Base-by-base conservation (phyloP, 1,140 invertebrate genomes). In the Apis dorsata region DNA sequence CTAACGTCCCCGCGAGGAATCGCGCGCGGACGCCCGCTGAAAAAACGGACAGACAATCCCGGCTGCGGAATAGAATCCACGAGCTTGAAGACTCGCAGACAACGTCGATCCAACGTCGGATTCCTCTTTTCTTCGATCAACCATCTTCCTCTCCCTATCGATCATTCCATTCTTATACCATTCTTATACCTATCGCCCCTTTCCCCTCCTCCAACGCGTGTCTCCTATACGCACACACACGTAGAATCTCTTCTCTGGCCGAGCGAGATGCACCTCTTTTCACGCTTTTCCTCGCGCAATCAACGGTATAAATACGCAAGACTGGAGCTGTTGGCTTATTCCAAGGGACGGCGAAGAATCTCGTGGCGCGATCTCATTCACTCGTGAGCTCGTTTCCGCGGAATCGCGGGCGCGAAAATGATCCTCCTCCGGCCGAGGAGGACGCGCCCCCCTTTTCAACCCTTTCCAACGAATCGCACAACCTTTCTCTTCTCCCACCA, bases 1-100 rank as follows among this genome's bases (percentile, higher is more conserved):
- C 19, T 13, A 44, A 44, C 19, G 44, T 55, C 75, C 28, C 34
- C 21, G 72, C 57, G 59, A 75, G 72, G 34, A 63, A 44, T 62
- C 28, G 51, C 24, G 51, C 28, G 24, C 49, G 13, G 34, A 44
- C 13, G 49, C 34, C 13, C 13, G 24, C 19, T 66, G 49, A 77
- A 77, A 34, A 63, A 76, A 53, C 74, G 44, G 60, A 63, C 60
- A 76, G 60, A 76, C 60, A 76, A 76, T 76, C n/a, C 74, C n/a
- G 24, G 24, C 15, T 44, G 49, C 44, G 21, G 60, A 76, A 65
- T 63, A 53, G 59, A 63, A 44, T 44, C 49, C 21, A 10, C 44
- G 13, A 63, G 62, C 5, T n/a, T 0, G 28, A 60, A 28, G 55
- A 59, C 44, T 44, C 66, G 44, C 17, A 5, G 66, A 49, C 60